Conservation (phyloP, 2,113 vertebrate species). For the Isurus oxyrinchus region DNA sequence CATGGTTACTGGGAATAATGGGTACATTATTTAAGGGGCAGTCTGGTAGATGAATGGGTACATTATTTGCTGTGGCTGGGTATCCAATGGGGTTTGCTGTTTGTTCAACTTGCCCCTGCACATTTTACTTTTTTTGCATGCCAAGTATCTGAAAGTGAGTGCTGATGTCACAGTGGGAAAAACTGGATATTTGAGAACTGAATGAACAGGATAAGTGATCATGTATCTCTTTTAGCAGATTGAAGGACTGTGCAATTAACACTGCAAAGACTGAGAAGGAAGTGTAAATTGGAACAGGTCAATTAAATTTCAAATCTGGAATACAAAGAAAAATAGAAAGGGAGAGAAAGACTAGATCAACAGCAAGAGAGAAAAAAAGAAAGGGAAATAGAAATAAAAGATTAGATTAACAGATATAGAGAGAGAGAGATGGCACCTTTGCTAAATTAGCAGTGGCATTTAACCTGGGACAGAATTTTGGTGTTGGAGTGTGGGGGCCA, state of each 20-base stretch:
- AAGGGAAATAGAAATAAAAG: background rate
- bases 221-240: background rate
- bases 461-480: too few species aligned
- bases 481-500: too few species aligned
- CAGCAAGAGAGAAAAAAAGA: background rate
- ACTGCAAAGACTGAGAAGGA: background rate
- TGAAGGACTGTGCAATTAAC: background rate
- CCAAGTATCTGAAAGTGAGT: background rate
- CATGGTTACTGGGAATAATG: too few species aligned
- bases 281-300: background rate
- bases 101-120: background rate
- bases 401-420: background rate
- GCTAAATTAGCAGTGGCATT: too few species aligned
- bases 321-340: background rate
- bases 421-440: too few species aligned
- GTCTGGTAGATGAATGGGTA: background rate
- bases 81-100: background rate
- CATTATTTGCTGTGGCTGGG: background rate
- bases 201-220: background rate
- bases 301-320: background rate
- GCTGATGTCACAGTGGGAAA: background rate
- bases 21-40: too few species aligned
- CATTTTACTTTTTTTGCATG: background rate
- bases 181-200: background rate
- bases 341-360: background rate